Evolutionary conservation across 2,797 vertebrate genomes (phyloP), one percentile per base, ranked within the genome.

Genomic region (Tachyglossus aculeatus): DNA sequence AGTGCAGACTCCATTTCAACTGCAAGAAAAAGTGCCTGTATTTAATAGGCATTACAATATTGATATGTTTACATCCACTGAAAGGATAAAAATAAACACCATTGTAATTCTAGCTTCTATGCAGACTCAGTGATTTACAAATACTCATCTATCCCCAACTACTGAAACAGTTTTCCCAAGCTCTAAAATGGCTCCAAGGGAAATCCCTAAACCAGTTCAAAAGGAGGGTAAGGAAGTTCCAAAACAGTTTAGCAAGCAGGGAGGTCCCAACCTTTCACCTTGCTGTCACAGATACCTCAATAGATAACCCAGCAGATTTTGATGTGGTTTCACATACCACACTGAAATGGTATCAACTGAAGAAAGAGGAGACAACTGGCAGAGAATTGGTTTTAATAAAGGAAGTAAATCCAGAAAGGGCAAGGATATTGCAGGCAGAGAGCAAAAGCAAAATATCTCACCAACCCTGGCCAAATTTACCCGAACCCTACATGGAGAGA

Each of bases 1-100:
- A 63, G 58, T n/a, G 37, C 37, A 77, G 67, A 80, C 83, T 62
- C 40, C 7, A 48, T n/a, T 67, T 57, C 62, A 77, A 47, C 7
- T 18, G 40, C 70, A 25, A 59, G 40, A 71, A 34, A 72, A 75
- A 63, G 4, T 37, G 25, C 2, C n/a, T 50, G 21, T 50, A 22
- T 34, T 32, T 71, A 66, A 73, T 52, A 7, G 24, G 1, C 1
- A 12, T 21, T 54, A 24, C 58, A 45, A 34, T 61, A 66, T 32
- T 58, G 15, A 13, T 58, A 47, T 48, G 38, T 14, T 78, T 36
- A 43, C 59, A 61, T 56, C 59, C 55, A 39, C 22, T 18, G 53
- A 53, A 58, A 0, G 0, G 37, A 66, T 4, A 38, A 76, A 44
- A 22, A 76, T 7, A 21, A 27, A 19, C 16, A 36, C 40, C 54